These are phyloP conservation scores for Temnothorax unifasciatus DNA, from an alignment of 2,888 invertebrate genomes.

Conservation along the genomic window DNA sequence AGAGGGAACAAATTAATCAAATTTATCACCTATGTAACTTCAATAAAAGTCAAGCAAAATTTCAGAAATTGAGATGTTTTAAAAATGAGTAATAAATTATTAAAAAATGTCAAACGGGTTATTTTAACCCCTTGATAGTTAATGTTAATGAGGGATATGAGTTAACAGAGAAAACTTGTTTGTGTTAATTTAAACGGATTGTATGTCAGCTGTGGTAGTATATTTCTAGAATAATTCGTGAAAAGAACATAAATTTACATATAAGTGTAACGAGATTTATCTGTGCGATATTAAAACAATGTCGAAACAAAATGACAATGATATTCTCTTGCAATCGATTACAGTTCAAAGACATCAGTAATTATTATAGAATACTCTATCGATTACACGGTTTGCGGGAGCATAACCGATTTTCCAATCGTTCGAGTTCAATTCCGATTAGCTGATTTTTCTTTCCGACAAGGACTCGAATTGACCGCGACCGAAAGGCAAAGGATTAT, in stretches of 20 bases:
- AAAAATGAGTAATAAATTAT: too few species aligned
- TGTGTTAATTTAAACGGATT: background rate
- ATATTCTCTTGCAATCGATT: background rate
- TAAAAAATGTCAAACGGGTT: too few species aligned
- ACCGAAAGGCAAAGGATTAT: conserved; percentile 20
- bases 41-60: too few species aligned
- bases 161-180: background rate
- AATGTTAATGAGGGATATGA: background rate
- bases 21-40: too few species aligned
- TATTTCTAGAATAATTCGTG: background rate
- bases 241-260: background rate
- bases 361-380: background rate
- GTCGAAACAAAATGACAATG: background rate
- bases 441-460: conserved; percentile 9
- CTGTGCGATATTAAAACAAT: background rate
- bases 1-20: too few species aligned
- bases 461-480: background rate
- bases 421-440: background rate
- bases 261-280: background rate
- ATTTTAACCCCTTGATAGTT: too few species aligned
- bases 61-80: too few species aligned
- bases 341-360: background rate
- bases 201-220: background rate
- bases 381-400: background rate
- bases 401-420: background rate